Base-by-base conservation (phyloP, 2,888 invertebrate species). In the Flexamia atlantica region DNA sequence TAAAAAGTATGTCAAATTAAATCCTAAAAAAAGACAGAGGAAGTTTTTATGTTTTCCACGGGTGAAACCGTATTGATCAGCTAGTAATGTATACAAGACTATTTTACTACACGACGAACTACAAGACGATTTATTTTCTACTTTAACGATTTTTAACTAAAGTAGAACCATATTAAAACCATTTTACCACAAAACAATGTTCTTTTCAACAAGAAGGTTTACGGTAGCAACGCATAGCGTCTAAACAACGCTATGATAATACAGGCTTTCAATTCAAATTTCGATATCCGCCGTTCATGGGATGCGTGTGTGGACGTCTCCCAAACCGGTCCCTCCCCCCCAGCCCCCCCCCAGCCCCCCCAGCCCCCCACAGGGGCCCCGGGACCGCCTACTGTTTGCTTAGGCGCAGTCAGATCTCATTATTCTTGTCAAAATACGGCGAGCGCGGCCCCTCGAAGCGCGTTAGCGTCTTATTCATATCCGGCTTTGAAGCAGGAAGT, bases 301-400 rank as follows among this genome's bases (percentile, higher is more conserved):
- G 28, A 64, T 64, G 70, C 40, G 70, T 40, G 70, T n/a, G 68
- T 7, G 32, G 30, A 68, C 7, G 12, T 20, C 40, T 36, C 36
- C 10, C 23, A 36, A 70, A 70, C 36, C 36, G 40, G 40, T 40
- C 28, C 28, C 74, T 28, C 7, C 72, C 72, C 20, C 40, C 40
- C n/a, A 9, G 1, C n/a, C 4, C 20, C 5, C 20, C 25, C 46
- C 46, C 25, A 25, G n/a, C 7, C 72, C 72, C 20, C 74, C 3
- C 70, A 7, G 28, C 9, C 10, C 70, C 70, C 32, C 36, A 3
- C 70, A 5, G 4, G 30, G 1, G 2, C 32, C 46, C 14, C 10
- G 74, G 79, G 79, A 79, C 76, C 79, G 79, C 79, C 79, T 79
- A 79, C 79, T 83, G 82, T 83, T 83, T 83, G 82, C 74, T 57